These are phyloP conservation scores for Vidua macroura DNA, from an alignment of 2,113 vertebrate species.

Conservation along the genomic window DNA sequence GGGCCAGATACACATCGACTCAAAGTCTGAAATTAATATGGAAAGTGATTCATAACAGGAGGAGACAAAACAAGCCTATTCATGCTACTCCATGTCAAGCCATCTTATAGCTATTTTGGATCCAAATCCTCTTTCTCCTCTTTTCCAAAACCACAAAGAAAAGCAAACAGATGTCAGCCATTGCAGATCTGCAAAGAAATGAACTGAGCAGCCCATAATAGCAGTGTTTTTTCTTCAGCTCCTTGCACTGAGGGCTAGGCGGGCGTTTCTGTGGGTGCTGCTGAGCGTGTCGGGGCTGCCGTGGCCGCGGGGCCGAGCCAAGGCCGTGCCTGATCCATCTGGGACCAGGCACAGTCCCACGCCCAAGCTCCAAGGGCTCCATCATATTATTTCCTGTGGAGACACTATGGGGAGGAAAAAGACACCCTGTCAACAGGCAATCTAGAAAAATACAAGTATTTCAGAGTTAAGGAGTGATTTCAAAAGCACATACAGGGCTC, in stretches of 20 bases:
- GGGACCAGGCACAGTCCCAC: background rate
- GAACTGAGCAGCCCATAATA: background rate
- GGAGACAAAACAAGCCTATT: conserved; percentile 65
- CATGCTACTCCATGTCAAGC: conserved; percentile 43
- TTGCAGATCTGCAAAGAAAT: conserved; percentile 12
- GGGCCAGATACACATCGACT: background rate
- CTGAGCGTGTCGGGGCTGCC: background rate
- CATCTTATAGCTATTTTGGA: conserved; percentile 55
- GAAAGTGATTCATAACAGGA: conserved; percentile 54
- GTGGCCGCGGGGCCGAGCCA: accelerated
- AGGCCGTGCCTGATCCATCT: background rate
- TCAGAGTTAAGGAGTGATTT: background rate
- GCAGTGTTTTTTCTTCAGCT: background rate
- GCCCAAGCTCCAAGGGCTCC: background rate
- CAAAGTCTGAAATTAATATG: conserved; percentile 40
- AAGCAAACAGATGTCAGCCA: conserved; percentile 63
- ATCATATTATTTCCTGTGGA: background rate
- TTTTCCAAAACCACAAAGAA: conserved; percentile 61
- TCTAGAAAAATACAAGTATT: background rate
- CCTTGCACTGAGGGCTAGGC: background rate
- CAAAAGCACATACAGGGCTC: background rate
- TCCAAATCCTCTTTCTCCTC: conserved; percentile 23
- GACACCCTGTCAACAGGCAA: background rate
- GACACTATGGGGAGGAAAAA: background rate
- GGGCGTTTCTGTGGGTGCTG: background rate